Percentiles rank a stretch among this genome's conserved stretches.
Evolutionary conservation across 2,113 vertebrate genomes (phyloP).

Genomic region (Gambusia holbrooki): DNA sequence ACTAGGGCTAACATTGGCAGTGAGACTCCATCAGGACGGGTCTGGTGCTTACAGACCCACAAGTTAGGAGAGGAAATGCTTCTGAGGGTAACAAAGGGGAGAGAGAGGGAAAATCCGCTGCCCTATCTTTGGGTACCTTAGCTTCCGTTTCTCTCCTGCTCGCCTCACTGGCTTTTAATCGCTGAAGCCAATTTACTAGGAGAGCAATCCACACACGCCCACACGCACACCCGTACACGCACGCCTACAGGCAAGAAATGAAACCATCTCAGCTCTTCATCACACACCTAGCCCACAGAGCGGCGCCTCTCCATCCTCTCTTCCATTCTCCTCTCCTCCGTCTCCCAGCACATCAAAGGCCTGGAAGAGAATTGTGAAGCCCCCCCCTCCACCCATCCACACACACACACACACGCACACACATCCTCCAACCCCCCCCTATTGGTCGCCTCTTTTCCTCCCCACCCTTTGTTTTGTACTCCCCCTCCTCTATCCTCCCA

Average conservation of each 20-base stretch:
- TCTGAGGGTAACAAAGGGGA: conserved; percentile 13
- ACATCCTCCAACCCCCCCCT: neutral
- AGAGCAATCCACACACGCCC: conserved; percentile 26
- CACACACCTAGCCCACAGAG: conserved; percentile 42
- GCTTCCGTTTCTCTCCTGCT: conserved; percentile 49
- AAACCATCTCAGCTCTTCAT: conserved; percentile 55
- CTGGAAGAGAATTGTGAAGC: conserved; percentile 43
- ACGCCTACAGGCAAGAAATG: conserved; percentile 59
- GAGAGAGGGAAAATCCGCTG: conserved; percentile 47
- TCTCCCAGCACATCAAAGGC: conserved; percentile 54
- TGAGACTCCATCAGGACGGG: conserved; percentile 39
- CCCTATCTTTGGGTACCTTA: conserved; percentile 39
- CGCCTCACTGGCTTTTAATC: conserved; percentile 70
- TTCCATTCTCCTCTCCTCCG: conserved; percentile 25
- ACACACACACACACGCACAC: too few species aligned
- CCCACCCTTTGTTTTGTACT: conserved; percentile 36
- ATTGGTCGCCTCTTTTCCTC: conserved; percentile 28
- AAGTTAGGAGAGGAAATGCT: conserved; percentile 11
- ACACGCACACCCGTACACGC: too few species aligned
- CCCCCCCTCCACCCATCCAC: neutral
- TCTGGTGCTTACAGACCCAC: conserved; percentile 16
- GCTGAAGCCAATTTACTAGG: conserved; percentile 64
- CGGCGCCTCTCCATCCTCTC: conserved; percentile 21
- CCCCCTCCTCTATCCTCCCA: conserved; percentile 1
- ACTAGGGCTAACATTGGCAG: neutral